These are phyloP conservation scores for Cynodonichthys magdalenae DNA, from an alignment of 2,797 vertebrate genomes.

Conservation along the genomic window DNA sequence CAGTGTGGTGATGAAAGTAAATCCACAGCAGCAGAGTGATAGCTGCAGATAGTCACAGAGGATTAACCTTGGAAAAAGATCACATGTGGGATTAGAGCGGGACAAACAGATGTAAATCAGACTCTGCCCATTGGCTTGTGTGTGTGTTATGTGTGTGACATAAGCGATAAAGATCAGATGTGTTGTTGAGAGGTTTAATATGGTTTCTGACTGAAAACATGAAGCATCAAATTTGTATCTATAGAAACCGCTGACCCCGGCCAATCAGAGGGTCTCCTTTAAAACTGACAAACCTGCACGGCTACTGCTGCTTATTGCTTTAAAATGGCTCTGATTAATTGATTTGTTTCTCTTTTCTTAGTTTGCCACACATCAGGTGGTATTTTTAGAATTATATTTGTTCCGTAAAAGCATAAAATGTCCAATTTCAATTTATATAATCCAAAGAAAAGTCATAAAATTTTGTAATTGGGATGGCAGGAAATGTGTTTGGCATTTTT, in stretches of 20 bases:
- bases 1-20: conserved; percentile 20
- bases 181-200: conserved; percentile 31
- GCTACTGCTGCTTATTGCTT: conserved; percentile 1
- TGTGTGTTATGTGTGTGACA: conserved; percentile 1
- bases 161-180: conserved; percentile 24
- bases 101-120: conserved; percentile 32
- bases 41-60: conserved; percentile 11
- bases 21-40: conserved; percentile 20
- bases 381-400: not conserved
- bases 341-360: not conserved
- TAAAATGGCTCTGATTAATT: not conserved
- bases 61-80: conserved; percentile 40
- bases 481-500: not conserved
- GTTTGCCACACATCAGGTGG: not conserved
- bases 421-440: not conserved
- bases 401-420: not conserved
- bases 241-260: conserved; percentile 6
- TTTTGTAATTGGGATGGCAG: not conserved
- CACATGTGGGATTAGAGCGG: conserved; percentile 37
- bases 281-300: not conserved
- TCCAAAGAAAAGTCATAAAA: not conserved
- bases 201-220: conserved; percentile 25
- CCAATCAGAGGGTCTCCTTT: conserved; percentile 17
- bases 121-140: conserved; percentile 12
- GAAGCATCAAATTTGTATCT: conserved; percentile 2